A percentile compares a stretch with the other conserved stretches of the same genome.
Conservation (phyloP, 1,140 invertebrate genomes). For the Lasaia peninsularis region DNA sequence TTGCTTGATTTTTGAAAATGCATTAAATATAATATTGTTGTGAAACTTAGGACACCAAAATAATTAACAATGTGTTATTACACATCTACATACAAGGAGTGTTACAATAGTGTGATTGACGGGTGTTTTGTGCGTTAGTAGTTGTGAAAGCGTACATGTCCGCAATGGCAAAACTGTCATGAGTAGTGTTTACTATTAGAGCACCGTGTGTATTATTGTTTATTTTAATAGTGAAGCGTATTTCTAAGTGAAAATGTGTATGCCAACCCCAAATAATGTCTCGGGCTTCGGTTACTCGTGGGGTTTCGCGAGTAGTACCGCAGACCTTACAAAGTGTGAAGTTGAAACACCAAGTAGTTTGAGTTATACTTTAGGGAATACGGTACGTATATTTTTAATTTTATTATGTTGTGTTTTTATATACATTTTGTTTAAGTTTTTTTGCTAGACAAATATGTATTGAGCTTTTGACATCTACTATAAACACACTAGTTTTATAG, state of each 20-base stretch:
- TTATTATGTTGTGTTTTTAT: neutral
- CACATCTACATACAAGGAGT: conserved; percentile 22
- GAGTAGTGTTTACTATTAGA: conserved; percentile 69
- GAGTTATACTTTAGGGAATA: conserved; percentile 73
- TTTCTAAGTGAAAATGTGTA: conserved; percentile 70
- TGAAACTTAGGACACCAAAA: conserved; percentile 10
- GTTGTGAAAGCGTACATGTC: conserved; percentile 69
- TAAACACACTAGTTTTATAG: too few relatives aligned
- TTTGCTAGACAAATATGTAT: neutral
- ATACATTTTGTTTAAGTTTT: neutral
- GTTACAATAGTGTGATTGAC: conserved; percentile 41
- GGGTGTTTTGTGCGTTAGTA: conserved; percentile 64
- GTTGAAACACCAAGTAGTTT: conserved; percentile 72
- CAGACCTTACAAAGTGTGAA: conserved; percentile 72
- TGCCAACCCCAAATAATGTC: conserved; percentile 75
- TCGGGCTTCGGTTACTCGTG: conserved; percentile 74
- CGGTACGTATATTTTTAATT: conserved; percentile 44
- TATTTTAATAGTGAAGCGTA: conserved; percentile 45
- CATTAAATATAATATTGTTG: conserved; percentile 7
- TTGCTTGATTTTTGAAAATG: conserved; percentile 1
- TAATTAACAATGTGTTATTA: conserved; percentile 8
- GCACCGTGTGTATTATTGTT: conserved; percentile 54
- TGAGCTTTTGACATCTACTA: too few relatives aligned
- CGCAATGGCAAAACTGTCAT: conserved; percentile 70
- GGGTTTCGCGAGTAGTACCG: conserved; percentile 67